A percentile compares a stretch with the other conserved stretches of the same genome.
phyloP scores from a whole-genome alignment of 2,113 vertebrate species.

The Channa maculata region DNA sequence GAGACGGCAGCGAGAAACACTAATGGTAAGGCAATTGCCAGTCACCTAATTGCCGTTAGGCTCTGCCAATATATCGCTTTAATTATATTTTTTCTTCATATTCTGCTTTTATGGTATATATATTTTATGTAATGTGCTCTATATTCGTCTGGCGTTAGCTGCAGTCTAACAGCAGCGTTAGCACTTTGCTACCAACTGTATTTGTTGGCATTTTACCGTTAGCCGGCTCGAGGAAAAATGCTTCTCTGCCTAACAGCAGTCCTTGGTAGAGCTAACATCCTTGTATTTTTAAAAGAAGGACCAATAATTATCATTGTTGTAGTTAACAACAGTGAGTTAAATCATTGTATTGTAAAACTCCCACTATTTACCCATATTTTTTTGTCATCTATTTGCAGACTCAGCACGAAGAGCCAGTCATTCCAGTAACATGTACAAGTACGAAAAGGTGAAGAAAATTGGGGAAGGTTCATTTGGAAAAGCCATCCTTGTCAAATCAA shows the following conservation, averaged over 20 bases:
- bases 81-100: neutral
- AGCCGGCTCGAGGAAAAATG: neutral
- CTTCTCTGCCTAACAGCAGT: conserved; percentile 16
- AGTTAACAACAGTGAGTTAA: neutral
- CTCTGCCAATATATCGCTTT: too few species aligned
- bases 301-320: neutral
- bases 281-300: neutral
- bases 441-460: conserved; percentile 92
- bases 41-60: neutral
- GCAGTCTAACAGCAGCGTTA: conserved; percentile 24
- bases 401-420: conserved; percentile 81
- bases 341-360: neutral
- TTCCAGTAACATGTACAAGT: conserved; percentile 91
- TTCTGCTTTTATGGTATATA: neutral
- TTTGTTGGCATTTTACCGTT: conserved; percentile 31
- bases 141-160: neutral
- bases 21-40: conserved; percentile 62
- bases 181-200: conserved; percentile 35
- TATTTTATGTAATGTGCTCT: neutral
- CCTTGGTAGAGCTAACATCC: neutral
- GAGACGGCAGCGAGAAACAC: conserved; percentile 34
- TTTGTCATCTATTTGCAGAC: conserved; percentile 51
- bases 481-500: conserved; percentile 93
- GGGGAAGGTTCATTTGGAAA: conserved; percentile 98
- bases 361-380: too few species aligned